A percentile compares a stretch with the other conserved stretches of the same genome.
Evolutionary conservation across 2,888 invertebrate species (phyloP).

Genomic region (Theretra japonica): DNA sequence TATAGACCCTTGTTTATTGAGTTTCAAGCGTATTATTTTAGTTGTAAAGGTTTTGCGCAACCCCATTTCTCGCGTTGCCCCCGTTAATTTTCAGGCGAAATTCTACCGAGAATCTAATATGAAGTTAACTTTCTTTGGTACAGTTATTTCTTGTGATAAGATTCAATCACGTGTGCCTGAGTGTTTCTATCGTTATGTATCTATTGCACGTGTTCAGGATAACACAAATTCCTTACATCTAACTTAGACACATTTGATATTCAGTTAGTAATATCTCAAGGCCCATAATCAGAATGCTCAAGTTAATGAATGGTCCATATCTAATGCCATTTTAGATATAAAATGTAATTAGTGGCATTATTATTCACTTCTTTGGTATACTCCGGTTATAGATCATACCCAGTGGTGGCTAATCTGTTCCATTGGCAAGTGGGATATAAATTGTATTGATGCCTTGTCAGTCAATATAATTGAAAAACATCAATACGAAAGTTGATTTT

Average conservation of each 20-base stretch:
- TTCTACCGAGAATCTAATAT: constrained; percentile 66
- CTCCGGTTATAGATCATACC: too few relatives aligned
- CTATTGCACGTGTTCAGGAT: background rate
- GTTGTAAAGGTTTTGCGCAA: constrained; percentile 46
- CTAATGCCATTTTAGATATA: too few relatives aligned
- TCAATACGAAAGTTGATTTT: too few relatives aligned
- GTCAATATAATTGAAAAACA: too few relatives aligned
- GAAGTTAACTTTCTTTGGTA: constrained; percentile 51
- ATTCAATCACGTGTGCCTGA: constrained; percentile 39
- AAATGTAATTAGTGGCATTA: too few relatives aligned
- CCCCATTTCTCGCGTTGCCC: constrained; percentile 49
- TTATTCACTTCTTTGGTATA: too few relatives aligned
- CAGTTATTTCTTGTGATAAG: constrained; percentile 54
- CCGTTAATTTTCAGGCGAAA: constrained; percentile 53
- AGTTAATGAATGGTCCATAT: too few relatives aligned
- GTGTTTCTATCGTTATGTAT: background rate
- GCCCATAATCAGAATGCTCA: too few relatives aligned
- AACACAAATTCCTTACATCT: background rate
- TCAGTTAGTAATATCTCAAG: too few relatives aligned
- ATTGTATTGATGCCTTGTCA: too few relatives aligned
- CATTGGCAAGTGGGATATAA: too few relatives aligned
- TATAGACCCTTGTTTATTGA: constrained; percentile 51
- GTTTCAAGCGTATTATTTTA: constrained; percentile 50
- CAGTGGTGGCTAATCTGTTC: too few relatives aligned
- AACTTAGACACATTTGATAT: background rate